Percentiles rank a stretch among this genome's conserved stretches.
Conservation (phyloP, 1,140 invertebrate genomes). For the Magallana ariakensis region DNA sequence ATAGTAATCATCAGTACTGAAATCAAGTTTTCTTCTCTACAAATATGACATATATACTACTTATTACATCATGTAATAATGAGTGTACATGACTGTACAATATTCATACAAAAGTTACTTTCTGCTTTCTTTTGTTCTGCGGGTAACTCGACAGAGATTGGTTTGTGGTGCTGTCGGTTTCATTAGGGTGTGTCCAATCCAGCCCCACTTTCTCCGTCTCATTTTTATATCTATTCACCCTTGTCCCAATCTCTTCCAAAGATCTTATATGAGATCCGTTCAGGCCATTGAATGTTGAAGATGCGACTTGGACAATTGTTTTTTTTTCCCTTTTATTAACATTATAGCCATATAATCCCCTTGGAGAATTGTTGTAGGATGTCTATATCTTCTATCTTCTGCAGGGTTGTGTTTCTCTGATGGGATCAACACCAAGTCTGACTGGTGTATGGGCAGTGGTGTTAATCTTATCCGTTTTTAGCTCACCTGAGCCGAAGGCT, state of each 20-base stretch:
- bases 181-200: conserved; percentile 53
- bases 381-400: too few species aligned
- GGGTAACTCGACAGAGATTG: conserved; percentile 54
- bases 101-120: too few species aligned
- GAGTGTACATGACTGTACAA: too few species aligned
- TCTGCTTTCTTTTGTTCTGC: conserved; percentile 46
- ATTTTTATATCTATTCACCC: conserved; percentile 33
- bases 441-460: conserved; percentile 35
- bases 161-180: conserved; percentile 46
- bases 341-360: too few species aligned
- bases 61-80: too few species aligned
- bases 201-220: conserved; percentile 50
- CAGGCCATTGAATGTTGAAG: conserved; percentile 25
- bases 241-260: conserved; percentile 46
- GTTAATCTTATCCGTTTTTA: conserved; percentile 51
- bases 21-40: too few species aligned
- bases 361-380: too few species aligned
- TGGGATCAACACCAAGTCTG: not conserved
- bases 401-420: not conserved
- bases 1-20: too few species aligned
- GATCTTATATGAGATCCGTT: conserved; percentile 39
- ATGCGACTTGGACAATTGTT: conserved; percentile 37
- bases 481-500: too few species aligned
- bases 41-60: too few species aligned
- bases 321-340: too few species aligned